Evolutionary conservation across 2,113 vertebrate genomes (phyloP), one percentile per base, ranked within the genome.

Genomic region (Ursus arctos): DNA sequence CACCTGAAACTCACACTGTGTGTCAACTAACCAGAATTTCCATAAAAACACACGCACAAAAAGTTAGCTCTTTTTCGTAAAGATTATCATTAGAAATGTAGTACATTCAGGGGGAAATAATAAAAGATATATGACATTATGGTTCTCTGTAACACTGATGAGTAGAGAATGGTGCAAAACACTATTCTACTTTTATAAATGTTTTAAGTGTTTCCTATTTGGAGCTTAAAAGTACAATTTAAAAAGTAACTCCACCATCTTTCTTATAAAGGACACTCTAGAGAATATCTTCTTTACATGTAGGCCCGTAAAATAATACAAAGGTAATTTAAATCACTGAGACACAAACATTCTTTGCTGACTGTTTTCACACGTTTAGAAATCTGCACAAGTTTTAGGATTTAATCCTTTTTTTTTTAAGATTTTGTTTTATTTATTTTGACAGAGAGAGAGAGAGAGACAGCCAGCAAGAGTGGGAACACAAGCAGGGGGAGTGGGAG

Each of bases 221-320:
- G 61, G 71, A 86, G 71, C 26, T 80, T 53, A 61, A 53, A 76
- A 89, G 72, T 26, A 53, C 43, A 79, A 3, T 47, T 69, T 85
- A n/a, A 80, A 77, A 91, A 24, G 18, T 80, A 63, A 79, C 51
- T 53, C 2, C 49, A 19, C 4, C 47, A 11, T 59, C 57, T 74
- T 91, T 94, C 61, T 57, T 57, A 51, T 40, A 87, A 88, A 74
- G 7, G 31, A 74, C 15, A 16, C 69, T 89, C 61, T 57, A 51
- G 79, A 93, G 24, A 40, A 69, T 77, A 77, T 87, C 88, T 55
- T 91, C 79, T 90, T 90, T 90, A n/a, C 47, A 59, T 90, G 61
- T 55, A 26, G 14, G 69, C 88, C 26, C 10, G 33, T 74, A 86
- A 94, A 80, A 86, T 49, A 80, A 79, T 80, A 57, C 71, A 94